Base-by-base conservation (phyloP, 2,113 vertebrate genomes). In the Felis chaus region DNA sequence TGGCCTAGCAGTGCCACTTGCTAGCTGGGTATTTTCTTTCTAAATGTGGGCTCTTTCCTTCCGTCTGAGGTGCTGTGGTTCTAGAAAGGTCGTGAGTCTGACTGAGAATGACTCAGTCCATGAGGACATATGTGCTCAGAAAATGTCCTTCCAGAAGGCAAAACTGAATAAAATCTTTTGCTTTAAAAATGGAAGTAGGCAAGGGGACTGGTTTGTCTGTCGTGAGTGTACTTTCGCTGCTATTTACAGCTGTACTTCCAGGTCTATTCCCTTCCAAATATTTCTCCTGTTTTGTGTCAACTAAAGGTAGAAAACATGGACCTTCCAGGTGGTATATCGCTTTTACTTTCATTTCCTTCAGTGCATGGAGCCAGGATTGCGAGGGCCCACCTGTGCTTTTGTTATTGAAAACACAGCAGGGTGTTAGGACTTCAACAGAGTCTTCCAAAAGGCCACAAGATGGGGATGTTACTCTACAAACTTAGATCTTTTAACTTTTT, bases 391-490 rank as follows among this genome's bases (percentile, higher is more conserved):
- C 25, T 88, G 36, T 76, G 81, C 41, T 95, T 73, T 39, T 31
- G 68, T 27, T 57, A 87, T 14, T 90, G 92, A n/a, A 89, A 93
- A 78, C 39, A 78, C n/a, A 89, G 68, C 71, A 79, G 73, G 50
- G 36, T 53, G 39, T 61, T 14, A 21, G 10, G 25, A 57, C 48
- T 87, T 78, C 71, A 36, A 21, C 8, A 7, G 96, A 41, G 21
- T 97, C 90, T 92, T 90, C 74, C 61, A 31, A 76, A 86, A 94
- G 94, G 65, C 97, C 97, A 98, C 97, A 92, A 96, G 97, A 76
- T 97, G 97, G 96, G 31, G 95, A 45, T 98, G 41, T 97, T 94
- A 95, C 95, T 96, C 94, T 84, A 96, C 74, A 95, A 31, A 94
- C 53, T 57, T 39, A 85, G 36, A 55, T 57, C 23, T 68, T 93